Base-by-base conservation (phyloP, 2,888 invertebrate species). In the Meteorus colon region DNA sequence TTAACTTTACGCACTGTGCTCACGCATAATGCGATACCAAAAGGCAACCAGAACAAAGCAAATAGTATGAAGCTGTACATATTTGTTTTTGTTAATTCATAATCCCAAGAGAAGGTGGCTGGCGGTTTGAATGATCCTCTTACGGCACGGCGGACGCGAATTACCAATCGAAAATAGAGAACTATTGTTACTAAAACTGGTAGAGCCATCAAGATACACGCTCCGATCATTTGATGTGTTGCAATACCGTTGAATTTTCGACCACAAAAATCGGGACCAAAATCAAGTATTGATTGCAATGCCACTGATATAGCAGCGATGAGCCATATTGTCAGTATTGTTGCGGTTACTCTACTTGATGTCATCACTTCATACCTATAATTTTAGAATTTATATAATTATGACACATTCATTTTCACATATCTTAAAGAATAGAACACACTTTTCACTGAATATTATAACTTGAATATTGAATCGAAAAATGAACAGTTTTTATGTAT, bases 251-350 rank as follows among this genome's bases (percentile, higher is more conserved):
- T 86, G 80, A 92, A 91, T 45, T 88, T 87, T 4, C 93, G 90
- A 10, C 91, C 90, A 86, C 95, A 95, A 83, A 94, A 94, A 82
- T 95, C 94, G 74, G 94, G 94, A 31, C 94, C 94, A 0, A 93
- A 86, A 14, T 91, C 91, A 34, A 92, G 86, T 59, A 91, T 91
- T 67, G 93, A 93, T 80, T 95, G 95, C 0, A 93, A 84, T 0
- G 91, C 92, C 0, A 94, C 93, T 5, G 92, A 90, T 1, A 90
- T 82, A 0, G 91, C 90, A 66, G 94, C 92, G 14, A 93, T 79
- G 2, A 90, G 76, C 92, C 94, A 94, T 14, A 94, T 90, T 4
- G 89, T 67, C 16, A 93, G 75, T 16, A 93, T 89, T 0, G 92
- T 86, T 0, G 90, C 83, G 0, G 93, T 93, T 79, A 93, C 92